A percentile compares a stretch with the other conserved stretches of the same genome.
These are phyloP conservation scores for Linhomoeus sp. DNA, from an alignment of 2,888 invertebrate species.

Conservation along the genomic window DNA sequence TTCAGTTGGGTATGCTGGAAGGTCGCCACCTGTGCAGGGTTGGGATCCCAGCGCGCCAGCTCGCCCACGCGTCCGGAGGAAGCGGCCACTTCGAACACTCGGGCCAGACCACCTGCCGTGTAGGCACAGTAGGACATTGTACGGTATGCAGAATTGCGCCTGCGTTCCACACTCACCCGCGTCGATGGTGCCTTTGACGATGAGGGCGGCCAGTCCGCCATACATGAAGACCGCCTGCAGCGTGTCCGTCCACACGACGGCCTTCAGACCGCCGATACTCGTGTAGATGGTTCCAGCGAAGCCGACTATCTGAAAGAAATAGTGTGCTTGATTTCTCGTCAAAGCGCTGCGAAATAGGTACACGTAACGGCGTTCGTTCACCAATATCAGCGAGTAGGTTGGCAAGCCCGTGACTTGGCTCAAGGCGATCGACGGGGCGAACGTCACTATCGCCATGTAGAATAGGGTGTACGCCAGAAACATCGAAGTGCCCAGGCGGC, in stretches of 20 bases:
- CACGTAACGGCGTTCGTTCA: neutral
- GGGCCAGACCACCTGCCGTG: too few relatives aligned
- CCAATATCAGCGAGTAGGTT: too few relatives aligned
- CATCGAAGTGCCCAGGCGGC: constrained; percentile 13
- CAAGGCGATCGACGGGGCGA: constrained; percentile 17
- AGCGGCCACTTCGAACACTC: too few relatives aligned
- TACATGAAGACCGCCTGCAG: constrained; percentile 11
- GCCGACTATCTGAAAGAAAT: constrained; percentile 8
- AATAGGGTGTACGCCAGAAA: constrained; percentile 17
- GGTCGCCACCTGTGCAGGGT: too few relatives aligned
- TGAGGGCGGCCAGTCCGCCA: constrained; percentile 2
- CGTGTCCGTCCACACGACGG: constrained; percentile 12
- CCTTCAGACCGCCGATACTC: constrained; percentile 12
- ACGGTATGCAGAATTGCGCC: too few relatives aligned
- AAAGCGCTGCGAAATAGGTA: neutral
- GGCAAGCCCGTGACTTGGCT: too few relatives aligned
- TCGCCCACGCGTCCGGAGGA: too few relatives aligned
- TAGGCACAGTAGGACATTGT: too few relatives aligned
- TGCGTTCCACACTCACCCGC: too few relatives aligned
- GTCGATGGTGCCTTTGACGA: neutral
- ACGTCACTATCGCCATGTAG: constrained; percentile 18
- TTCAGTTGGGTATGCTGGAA: too few relatives aligned
- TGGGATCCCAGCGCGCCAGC: too few relatives aligned
- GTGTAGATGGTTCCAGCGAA: constrained; percentile 11
- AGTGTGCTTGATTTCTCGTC: too few relatives aligned